Percentiles rank a stretch among this genome's conserved stretches.
Evolutionary conservation across 2,888 invertebrate genomes (phyloP).

Genomic region (Oscheius onirici): DNA sequence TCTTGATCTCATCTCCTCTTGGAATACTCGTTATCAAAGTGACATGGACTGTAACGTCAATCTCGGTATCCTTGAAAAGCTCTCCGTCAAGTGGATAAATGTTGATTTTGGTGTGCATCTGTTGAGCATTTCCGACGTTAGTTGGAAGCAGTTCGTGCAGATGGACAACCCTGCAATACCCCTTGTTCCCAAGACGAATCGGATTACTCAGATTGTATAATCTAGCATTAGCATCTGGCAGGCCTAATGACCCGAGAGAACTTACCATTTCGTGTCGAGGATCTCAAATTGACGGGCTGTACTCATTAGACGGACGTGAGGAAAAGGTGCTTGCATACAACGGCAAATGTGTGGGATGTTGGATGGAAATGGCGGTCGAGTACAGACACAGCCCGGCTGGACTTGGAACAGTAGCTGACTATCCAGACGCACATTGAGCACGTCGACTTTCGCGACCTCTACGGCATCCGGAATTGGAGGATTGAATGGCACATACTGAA

Average conservation of each 20-base stretch:
- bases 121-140: no score
- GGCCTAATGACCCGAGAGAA: background rate
- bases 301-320: background rate
- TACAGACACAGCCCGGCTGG: background rate
- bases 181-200: no score
- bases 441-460: background rate
- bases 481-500: background rate
- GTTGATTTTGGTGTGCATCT: no score
- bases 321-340: background rate
- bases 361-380: background rate
- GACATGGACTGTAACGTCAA: background rate
- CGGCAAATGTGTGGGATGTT: background rate
- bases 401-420: background rate
- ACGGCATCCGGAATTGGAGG: slow-evolving; percentile 24
- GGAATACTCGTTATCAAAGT: background rate
- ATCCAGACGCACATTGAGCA: background rate
- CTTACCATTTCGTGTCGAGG: slow-evolving; percentile 1
- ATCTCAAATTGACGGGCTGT: background rate
- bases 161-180: no score
- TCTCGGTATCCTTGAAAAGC: background rate
- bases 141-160: no score
- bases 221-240: no score
- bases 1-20: no score
- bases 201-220: no score
- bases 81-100: background rate